phyloP scores from a whole-genome alignment of 2,113 vertebrate species.

The Anhinga anhinga region DNA sequence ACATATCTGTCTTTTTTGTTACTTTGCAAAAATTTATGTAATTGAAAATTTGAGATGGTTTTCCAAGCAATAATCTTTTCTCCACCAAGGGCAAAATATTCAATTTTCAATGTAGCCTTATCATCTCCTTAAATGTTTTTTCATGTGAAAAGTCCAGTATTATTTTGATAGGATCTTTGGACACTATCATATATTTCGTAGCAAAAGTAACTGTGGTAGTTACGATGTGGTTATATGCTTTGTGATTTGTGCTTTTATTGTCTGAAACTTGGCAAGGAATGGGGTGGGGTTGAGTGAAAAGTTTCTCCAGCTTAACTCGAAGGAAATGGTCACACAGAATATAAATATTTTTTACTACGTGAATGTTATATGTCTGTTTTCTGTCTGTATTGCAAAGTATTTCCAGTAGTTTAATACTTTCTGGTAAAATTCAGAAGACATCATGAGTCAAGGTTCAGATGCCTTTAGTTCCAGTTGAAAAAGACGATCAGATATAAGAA shows the following conservation, averaged over 20 bases:
- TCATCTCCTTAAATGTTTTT: neutral
- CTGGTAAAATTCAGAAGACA: neutral
- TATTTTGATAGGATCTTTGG: neutral
- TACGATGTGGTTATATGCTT: neutral
- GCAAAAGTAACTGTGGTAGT: neutral
- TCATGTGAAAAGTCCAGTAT: neutral
- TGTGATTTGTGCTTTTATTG: neutral
- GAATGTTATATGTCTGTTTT: neutral
- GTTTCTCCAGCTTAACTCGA: neutral
- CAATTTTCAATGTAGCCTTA: neutral
- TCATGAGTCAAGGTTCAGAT: neutral
- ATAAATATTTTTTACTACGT: neutral
- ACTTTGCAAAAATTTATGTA: neutral
- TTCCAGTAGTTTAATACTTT: neutral
- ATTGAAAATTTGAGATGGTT: neutral
- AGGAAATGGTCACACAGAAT: neutral
- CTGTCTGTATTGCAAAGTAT: neutral
- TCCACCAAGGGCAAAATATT: neutral
- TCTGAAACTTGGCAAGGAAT: neutral
- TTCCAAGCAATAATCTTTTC: neutral
- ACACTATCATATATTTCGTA: neutral
- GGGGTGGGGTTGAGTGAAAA: neutral
- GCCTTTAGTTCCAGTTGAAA: neutral
- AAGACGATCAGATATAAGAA: neutral
- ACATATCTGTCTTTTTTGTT: neutral